These are phyloP conservation scores for Mormyrus iriodes DNA, from an alignment of 2,113 vertebrate genomes.

Conservation along the genomic window DNA sequence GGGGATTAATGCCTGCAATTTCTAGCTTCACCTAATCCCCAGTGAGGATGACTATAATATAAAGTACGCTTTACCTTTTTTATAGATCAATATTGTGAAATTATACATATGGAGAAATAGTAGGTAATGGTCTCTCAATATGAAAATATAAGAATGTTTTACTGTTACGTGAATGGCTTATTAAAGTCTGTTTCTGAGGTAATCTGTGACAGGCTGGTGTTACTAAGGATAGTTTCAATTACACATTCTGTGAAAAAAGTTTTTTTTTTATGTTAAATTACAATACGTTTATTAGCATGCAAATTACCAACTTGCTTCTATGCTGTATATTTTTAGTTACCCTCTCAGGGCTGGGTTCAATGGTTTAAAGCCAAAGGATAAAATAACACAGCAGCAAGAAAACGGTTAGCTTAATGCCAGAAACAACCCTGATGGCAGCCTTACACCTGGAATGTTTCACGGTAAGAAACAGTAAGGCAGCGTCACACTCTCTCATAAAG, in stretches of 20 bases:
- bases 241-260: not conserved
- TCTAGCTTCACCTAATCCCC: not conserved
- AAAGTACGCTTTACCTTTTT: not conserved
- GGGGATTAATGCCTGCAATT: not conserved
- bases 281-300: not conserved
- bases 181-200: not conserved
- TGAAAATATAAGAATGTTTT: not conserved
- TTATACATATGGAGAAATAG: not conserved
- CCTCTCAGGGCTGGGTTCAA: not conserved
- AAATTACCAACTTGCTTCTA: not conserved
- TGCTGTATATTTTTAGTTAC: not conserved
- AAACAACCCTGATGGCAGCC: constrained; percentile 98
- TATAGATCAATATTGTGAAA: not conserved
- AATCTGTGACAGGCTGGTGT: not conserved
- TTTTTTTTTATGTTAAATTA: not conserved
- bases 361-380: not conserved
- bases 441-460: constrained; percentile 92
- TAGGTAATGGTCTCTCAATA: not conserved
- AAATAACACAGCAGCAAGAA: constrained; percentile 68
- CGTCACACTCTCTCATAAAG: constrained; percentile 98
- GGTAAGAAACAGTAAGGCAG: constrained; percentile 98
- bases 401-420: constrained; percentile 89
- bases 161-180: not conserved
- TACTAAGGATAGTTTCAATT: not conserved
- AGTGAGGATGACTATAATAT: not conserved